phyloP scores from a whole-genome alignment of 1,140 invertebrate genomes.

The Bombus pascuorum region DNA sequence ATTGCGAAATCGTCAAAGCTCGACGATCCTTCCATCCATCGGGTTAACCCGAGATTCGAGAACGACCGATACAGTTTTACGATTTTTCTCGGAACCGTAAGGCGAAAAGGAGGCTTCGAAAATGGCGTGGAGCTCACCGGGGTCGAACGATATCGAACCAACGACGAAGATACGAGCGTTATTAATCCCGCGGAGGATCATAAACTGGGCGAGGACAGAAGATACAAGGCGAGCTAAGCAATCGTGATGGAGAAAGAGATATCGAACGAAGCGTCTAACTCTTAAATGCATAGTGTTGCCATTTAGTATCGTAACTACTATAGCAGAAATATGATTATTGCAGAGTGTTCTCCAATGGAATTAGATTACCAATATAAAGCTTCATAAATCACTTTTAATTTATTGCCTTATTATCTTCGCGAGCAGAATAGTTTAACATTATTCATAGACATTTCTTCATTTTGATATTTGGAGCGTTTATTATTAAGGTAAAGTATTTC shows the following conservation, averaged over 20 bases:
- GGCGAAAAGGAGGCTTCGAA: background rate
- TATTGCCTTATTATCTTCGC: too few relatives aligned
- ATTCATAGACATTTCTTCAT: too few relatives aligned
- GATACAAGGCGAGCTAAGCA: background rate
- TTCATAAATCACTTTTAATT: too few relatives aligned
- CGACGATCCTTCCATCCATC: background rate
- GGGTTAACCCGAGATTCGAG: background rate
- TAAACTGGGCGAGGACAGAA: background rate
- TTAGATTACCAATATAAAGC: too few relatives aligned
- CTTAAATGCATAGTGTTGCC: background rate
- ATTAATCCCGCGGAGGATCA: background rate
- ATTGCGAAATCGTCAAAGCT: background rate
- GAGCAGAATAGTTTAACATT: too few relatives aligned
- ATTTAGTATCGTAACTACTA: too few relatives aligned
- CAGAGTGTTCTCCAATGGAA: too few relatives aligned
- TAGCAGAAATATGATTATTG: too few relatives aligned
- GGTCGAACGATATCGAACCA: background rate
- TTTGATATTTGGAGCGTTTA: too few relatives aligned
- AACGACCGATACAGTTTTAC: background rate
- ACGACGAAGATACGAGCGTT: background rate
- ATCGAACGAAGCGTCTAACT: background rate
- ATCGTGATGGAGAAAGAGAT: constrained; percentile 38
- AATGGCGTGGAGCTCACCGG: fast-evolving
- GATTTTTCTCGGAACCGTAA: constrained; percentile 4
- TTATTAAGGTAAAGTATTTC: too few relatives aligned